Evolutionary conservation across 2,113 vertebrate genomes (phyloP).

Genomic region (Pteropus alecto): DNA sequence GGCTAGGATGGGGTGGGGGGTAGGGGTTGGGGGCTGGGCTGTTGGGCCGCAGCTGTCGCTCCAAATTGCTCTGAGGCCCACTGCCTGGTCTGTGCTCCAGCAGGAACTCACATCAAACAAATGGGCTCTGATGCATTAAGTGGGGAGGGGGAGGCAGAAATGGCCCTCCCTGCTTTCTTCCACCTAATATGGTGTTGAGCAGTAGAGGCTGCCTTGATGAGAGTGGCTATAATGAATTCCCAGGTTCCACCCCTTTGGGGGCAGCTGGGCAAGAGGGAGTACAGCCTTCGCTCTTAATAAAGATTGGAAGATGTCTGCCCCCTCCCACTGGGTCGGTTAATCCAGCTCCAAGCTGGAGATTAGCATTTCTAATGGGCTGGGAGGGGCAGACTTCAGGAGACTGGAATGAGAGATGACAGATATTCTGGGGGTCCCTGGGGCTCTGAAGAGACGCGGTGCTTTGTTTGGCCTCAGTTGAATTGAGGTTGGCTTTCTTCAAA

Average conservation of each 20-base stretch:
- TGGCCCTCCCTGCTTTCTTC: neutral
- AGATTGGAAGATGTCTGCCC: constrained; percentile 56
- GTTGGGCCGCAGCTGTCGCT: constrained; percentile 72
- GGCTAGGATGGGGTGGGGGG: neutral
- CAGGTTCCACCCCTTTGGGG: constrained; percentile 38
- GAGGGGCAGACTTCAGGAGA: constrained; percentile 42
- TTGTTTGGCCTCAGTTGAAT: constrained; percentile 48
- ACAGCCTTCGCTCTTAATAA: constrained; percentile 64
- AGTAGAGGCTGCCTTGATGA: neutral
- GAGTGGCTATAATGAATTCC: constrained; percentile 38
- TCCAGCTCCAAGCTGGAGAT: constrained; percentile 66
- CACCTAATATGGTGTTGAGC: neutral
- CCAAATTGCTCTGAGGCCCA: constrained; percentile 70
- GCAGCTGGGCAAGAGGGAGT: constrained; percentile 52
- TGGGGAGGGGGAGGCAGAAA: neutral
- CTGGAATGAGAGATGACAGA: constrained; percentile 47
- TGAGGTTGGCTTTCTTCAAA: constrained; percentile 22
- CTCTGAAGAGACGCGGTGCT: neutral
- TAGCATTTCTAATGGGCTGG: constrained; percentile 77
- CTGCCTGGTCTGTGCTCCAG: constrained; percentile 4
- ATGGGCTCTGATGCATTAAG: constrained; percentile 75
- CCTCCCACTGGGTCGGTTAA: constrained; percentile 67
- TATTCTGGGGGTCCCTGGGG: constrained; percentile 50
- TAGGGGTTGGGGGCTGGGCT: neutral
- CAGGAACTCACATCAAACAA: constrained; percentile 72